Evolutionary conservation across 2,888 invertebrate species (phyloP).

Genomic region (Tenthredo distinguenda): DNA sequence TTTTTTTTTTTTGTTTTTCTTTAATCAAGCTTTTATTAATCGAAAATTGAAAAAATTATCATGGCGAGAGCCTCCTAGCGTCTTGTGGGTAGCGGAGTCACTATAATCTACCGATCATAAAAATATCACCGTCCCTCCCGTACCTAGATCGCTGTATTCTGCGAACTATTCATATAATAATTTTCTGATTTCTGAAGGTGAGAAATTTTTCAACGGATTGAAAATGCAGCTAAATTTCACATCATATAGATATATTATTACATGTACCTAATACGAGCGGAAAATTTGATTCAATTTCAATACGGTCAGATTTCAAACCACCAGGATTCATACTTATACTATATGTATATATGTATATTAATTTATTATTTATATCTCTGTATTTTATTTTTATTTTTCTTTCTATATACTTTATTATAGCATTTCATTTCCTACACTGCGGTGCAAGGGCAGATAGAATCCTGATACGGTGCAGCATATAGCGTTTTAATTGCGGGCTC

Average conservation of each 20-base stretch:
- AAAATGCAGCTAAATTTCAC: conserved; percentile 17
- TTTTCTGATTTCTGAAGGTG: neutral
- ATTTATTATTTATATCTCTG: conserved; percentile 13
- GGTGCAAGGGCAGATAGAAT: neutral
- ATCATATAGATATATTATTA: neutral
- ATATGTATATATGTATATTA: neutral
- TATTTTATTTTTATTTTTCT: neutral
- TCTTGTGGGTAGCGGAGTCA: conserved; percentile 56
- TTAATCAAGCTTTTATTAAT: neutral
- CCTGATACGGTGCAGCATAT: neutral
- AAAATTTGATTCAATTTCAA: conserved; percentile 39
- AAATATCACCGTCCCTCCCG: conserved; percentile 58
- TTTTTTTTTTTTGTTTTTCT: neutral
- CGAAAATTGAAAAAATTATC: neutral
- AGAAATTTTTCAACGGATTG: conserved; percentile 1
- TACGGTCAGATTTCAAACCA: conserved; percentile 15
- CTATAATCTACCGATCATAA: conserved; percentile 57
- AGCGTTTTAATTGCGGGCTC: conserved; percentile 12
- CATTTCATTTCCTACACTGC: neutral
- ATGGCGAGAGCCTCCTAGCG: neutral
- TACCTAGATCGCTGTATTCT: conserved; percentile 8
- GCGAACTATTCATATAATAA: neutral
- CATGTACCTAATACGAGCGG: neutral
- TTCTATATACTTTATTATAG: neutral
- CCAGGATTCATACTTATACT: conserved; percentile 2